These are phyloP conservation scores for Rhombomys opimus DNA, from an alignment of 2,113 vertebrate genomes.

Conservation along the genomic window DNA sequence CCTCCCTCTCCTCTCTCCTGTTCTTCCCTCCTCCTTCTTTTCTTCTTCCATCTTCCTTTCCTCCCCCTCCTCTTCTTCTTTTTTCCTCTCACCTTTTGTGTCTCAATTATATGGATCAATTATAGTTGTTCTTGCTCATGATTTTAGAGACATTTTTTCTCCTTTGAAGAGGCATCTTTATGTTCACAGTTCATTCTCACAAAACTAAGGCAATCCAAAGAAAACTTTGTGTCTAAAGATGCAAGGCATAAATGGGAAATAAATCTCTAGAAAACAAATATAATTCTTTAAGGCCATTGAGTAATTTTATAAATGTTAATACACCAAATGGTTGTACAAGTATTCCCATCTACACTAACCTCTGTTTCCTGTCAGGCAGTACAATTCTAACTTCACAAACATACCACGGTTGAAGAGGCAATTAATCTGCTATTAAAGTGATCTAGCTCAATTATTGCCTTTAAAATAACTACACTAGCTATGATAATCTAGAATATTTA, in stretches of 20 bases:
- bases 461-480: conserved; percentile 46
- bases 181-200: conserved; percentile 5
- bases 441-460: background rate
- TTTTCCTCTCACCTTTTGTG: background rate
- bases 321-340: background rate
- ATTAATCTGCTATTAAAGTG: conserved; percentile 59
- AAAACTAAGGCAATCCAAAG: conserved; percentile 27
- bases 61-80: no score
- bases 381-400: conserved; percentile 48
- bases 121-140: background rate
- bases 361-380: background rate
- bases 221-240: conserved; percentile 9
- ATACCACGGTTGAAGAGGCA: background rate
- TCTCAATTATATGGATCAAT: background rate
- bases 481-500: conserved; percentile 24
- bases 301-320: background rate
- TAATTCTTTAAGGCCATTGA: conserved; percentile 22
- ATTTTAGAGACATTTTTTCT: background rate
- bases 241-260: background rate
- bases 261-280: conserved; percentile 23
- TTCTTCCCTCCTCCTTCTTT: no score
- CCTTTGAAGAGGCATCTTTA: background rate
- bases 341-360: background rate
- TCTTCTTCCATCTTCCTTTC: background rate
- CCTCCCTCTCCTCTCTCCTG: background rate